A percentile compares a stretch with the other conserved stretches of the same genome.
Conservation (phyloP, 2,888 invertebrate genomes). For the Archips xylosteana region DNA sequence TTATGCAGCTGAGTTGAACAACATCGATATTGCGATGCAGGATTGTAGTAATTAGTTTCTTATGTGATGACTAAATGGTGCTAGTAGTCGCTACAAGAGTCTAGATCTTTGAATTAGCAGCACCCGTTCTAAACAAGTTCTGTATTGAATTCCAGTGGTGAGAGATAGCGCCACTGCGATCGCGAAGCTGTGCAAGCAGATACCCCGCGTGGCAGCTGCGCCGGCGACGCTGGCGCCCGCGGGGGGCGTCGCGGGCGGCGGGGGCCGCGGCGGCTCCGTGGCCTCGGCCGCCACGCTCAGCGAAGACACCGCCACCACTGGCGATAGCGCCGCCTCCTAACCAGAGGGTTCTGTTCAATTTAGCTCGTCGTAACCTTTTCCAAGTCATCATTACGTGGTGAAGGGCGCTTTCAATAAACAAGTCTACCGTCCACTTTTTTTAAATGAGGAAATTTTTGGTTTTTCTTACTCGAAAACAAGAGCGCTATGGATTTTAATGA, state of each 20-base stretch:
- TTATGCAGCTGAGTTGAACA: too few relatives aligned
- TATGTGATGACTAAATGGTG: too few relatives aligned
- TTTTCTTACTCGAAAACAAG: too few relatives aligned
- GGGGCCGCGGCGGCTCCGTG: slow-evolving; percentile 3
- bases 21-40: too few relatives aligned
- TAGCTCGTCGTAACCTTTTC: too few relatives aligned
- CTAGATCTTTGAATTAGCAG: not conserved
- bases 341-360: not conserved
- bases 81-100: too few relatives aligned
- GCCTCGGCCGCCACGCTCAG: slow-evolving; percentile 27
- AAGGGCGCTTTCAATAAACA: too few relatives aligned
- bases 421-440: too few relatives aligned
- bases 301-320: slow-evolving; percentile 33
- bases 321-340: slow-evolving; percentile 20
- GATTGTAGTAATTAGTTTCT: too few relatives aligned
- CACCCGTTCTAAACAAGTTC: not conserved
- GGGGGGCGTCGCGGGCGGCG: slow-evolving; percentile 42
- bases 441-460: too few relatives aligned
- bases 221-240: slow-evolving; percentile 45
- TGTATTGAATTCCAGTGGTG: slow-evolving; percentile 59
- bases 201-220: slow-evolving; percentile 47
- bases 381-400: too few relatives aligned
- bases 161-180: slow-evolving; percentile 75
- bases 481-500: too few relatives aligned
- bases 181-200: slow-evolving; percentile 70